Evolutionary conservation across 2,888 invertebrate species (phyloP), one percentile per base, ranked within the genome.

Genomic region (Darwinula stevensoni): DNA sequence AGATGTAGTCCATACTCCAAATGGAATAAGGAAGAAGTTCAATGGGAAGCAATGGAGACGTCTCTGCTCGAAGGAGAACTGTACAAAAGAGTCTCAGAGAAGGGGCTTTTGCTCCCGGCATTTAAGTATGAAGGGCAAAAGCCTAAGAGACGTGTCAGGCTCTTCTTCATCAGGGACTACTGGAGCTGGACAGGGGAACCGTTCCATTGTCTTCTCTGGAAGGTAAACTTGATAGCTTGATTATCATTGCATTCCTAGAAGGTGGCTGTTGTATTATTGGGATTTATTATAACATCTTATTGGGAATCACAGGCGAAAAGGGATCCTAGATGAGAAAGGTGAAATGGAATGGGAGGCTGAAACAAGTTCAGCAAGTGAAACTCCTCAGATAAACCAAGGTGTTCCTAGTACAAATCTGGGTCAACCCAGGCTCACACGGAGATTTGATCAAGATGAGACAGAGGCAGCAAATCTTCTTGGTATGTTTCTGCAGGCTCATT

Each of bases 41-140:
- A 97, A 97, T 58, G 97, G 97, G 22, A 97, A 97, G 56, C 97
- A 97, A 52, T 97, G 94, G 97, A 64, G 94, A 38, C 62, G 94
- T 44, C 62, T 97, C 39, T 97, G 94, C 57, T 86, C 86, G 36
- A 78, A 76, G 51, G 78, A 80, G 45, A 76, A 78, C 34, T 94
- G 91, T 54, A 72, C 71, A 22, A 82, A 82, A 57, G 94, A 97
- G 62, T 91, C 91, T 46, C 94, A 97, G 56, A 61, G 94, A 26
- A 63, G 88, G 41, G 94, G 97, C 26, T 94, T 65, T 56, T 97
- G 94, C 52, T 97, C 94, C 14, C 58, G 94, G 32, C 94, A 97
- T 56, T 63, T 94, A 42, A 88, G 78, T 42, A 63, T 86, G 44
- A 71, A 82, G 47, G 80, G 80, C 27, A 63, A 60, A 44, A 54